phyloP scores from a whole-genome alignment of 2,797 vertebrate genomes.

The Hippopotamyrus pictus region DNA sequence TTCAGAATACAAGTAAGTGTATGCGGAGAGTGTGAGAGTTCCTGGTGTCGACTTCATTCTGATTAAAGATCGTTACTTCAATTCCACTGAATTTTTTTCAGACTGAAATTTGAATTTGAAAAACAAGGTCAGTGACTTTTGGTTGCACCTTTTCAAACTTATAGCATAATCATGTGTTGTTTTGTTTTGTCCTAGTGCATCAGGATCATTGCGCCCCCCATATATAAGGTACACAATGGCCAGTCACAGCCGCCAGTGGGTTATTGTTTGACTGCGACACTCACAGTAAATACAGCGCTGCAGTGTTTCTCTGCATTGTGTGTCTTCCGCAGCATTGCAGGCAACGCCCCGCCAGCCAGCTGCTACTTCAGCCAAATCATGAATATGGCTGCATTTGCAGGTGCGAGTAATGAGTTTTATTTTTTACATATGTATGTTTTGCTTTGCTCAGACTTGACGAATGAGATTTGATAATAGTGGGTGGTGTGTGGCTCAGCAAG shows the following conservation, averaged over 20 bases:
- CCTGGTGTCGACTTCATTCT: background rate
- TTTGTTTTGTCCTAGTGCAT: conserved; percentile 46
- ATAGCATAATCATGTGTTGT: conserved; percentile 9
- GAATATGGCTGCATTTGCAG: conserved; percentile 83
- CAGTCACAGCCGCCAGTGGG: background rate
- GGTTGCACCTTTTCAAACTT: background rate
- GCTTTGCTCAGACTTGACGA: background rate
- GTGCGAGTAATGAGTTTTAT: conserved; percentile 54
- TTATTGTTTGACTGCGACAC: background rate
- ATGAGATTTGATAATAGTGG: background rate
- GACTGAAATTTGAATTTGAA: background rate
- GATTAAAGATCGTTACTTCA: background rate
- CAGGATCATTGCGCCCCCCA: conserved; percentile 63
- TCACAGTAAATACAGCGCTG: background rate
- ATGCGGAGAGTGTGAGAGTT: background rate
- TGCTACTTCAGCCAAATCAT: conserved; percentile 86
- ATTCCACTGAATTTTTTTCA: background rate
- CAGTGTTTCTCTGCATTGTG: conserved; percentile 21
- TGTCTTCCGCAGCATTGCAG: conserved; percentile 68
- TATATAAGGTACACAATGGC: conserved; percentile 74
- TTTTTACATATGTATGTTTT: background rate
- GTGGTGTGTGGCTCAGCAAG: background rate
- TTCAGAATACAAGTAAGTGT: conserved; percentile 65
- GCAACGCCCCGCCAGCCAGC: conserved; percentile 78
- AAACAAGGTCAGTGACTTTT: background rate